Base-by-base conservation (phyloP, 2,113 vertebrate species). In the Egretta garzetta region DNA sequence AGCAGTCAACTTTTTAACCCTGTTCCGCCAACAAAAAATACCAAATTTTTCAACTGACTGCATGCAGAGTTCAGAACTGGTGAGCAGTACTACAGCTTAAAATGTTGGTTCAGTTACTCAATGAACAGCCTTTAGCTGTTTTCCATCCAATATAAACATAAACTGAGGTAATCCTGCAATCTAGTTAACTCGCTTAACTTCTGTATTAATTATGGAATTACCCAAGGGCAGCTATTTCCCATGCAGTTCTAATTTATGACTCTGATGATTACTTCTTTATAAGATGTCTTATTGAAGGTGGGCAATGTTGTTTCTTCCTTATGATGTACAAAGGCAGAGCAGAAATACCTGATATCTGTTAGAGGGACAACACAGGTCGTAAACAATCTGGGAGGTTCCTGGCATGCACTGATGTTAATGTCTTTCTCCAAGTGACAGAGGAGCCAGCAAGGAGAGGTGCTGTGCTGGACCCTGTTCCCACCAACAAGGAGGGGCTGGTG, bases 161-260 rank as follows among this genome's bases (percentile, higher is more conserved):
- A 97, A 96, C 95, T 37, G 85, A 94, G 91, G 53, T 96, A 96
- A 95, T 96, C 75, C 89, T 96, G 56, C 77, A 97, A 79, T 95
- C 84, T 89, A 94, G 95, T 96, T 96, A 88, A 91, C 81, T 93
- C 30, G 17, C 96, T 97, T 85, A 95, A 85, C 92, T 98, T 96
- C 91, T 93, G 37, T 97, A 93, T 97, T 97, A 98, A 97, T 97
- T 98, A 94, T 72, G 95, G 72, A 97, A 95, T 73, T 92, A 97
- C 94, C 89, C 91, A 94, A 95, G 96, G 92, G 75, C 80, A 97
- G 74, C 71, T 96, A 53, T 95, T 97, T 97, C 93, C 80, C 88
- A 76, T 79, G 90, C 80, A 94, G 43, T 80, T 93, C 93, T 93
- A 95, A 94, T 96, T 88, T 85, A 88, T 91, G 45, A 92, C 92